Evolutionary conservation across 2,888 invertebrate genomes (phyloP).

Genomic region (Nomada fabriciana): DNA sequence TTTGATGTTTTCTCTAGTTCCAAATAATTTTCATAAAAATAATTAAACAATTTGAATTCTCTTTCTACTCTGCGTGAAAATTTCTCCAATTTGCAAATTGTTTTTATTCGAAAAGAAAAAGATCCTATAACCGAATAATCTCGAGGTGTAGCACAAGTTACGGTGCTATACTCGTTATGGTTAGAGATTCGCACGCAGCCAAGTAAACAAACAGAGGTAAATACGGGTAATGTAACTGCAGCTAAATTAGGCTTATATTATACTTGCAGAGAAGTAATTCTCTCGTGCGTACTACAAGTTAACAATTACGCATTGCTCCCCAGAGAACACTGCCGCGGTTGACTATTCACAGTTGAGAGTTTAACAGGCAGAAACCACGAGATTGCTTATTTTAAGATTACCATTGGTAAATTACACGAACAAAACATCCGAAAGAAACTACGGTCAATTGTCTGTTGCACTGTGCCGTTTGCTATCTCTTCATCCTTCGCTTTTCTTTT

Average conservation of each 20-base stretch:
- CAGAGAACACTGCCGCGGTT: constrained; percentile 7
- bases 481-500: background rate
- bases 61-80: too few species aligned
- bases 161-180: background rate
- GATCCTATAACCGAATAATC: background rate
- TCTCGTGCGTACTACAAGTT: constrained; percentile 34
- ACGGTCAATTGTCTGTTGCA: constrained; percentile 52
- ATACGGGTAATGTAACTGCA: constrained; percentile 20
- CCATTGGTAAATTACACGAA: constrained; percentile 24
- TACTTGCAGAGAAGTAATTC: constrained; percentile 25
- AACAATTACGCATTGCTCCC: constrained; percentile 52
- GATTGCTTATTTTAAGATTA: constrained; percentile 37
- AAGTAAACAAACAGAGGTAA: constrained; percentile 11
- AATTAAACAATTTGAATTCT: too few species aligned
- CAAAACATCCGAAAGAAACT: constrained; percentile 2
- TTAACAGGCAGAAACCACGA: constrained; percentile 30
- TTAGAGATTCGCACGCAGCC: background rate
- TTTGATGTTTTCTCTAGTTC: too few species aligned
- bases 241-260: constrained; percentile 37
- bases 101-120: background rate
- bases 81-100: background rate
- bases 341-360: constrained; percentile 22
- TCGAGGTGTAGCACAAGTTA: constrained; percentile 18
- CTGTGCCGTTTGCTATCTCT: background rate
- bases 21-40: too few species aligned